Evolutionary conservation across 2,113 vertebrate genomes (phyloP).

Genomic region (Sinocyclocheilus anophthalmus): DNA sequence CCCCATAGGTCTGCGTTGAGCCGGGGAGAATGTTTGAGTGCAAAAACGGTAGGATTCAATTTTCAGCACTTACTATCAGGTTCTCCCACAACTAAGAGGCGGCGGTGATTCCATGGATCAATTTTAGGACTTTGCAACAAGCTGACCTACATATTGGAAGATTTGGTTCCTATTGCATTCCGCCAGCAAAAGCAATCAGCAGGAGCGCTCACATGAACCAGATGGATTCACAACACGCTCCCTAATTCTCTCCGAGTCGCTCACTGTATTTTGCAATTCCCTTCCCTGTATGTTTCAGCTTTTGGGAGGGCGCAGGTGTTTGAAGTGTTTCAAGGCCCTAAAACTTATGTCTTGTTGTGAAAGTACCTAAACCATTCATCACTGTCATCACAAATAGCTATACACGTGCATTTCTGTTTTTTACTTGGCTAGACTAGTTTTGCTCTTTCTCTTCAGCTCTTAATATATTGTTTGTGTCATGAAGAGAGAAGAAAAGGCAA

Average conservation of each 20-base stretch:
- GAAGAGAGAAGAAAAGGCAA: slow-evolving; percentile 25
- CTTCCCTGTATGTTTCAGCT: not conserved
- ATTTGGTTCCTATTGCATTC: slow-evolving; percentile 39
- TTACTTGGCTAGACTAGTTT: slow-evolving; percentile 12
- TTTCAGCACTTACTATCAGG: slow-evolving; percentile 13
- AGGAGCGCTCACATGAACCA: slow-evolving; percentile 36
- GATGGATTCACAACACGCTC: slow-evolving; percentile 50
- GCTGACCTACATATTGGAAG: slow-evolving; percentile 51
- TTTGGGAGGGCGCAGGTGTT: not conserved
- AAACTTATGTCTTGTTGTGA: slow-evolving; percentile 5
- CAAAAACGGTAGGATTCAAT: slow-evolving; percentile 12
- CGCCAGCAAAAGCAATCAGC: slow-evolving; percentile 41
- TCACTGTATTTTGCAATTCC: slow-evolving; percentile 31
- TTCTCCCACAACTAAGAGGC: slow-evolving; percentile 12
- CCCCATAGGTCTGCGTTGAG: not conserved
- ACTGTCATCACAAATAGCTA: not conserved
- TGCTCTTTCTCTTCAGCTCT: not conserved
- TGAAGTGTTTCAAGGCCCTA: not conserved
- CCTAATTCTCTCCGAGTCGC: slow-evolving; percentile 14
- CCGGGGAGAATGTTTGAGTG: not conserved
- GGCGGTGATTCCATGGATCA: not conserved
- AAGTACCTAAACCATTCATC: slow-evolving; percentile 22
- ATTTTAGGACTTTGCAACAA: not conserved
- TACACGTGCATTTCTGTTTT: not conserved
- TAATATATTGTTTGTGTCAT: slow-evolving; percentile 33